A percentile compares a stretch with the other conserved stretches of the same genome.
Evolutionary conservation across 2,797 vertebrate species (phyloP).

Genomic region (Xyrichtys novacula): DNA sequence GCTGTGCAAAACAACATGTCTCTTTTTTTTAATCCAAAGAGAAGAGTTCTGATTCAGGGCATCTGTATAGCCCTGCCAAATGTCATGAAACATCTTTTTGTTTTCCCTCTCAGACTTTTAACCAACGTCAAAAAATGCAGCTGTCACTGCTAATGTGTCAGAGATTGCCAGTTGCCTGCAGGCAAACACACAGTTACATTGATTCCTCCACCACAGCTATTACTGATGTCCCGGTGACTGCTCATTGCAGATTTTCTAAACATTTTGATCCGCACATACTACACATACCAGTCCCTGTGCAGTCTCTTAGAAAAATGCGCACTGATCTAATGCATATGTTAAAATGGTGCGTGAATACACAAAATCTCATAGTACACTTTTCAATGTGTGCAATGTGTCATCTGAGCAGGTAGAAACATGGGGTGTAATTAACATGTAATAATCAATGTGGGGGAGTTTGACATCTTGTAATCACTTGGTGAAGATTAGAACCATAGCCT

Average conservation of each 20-base stretch:
- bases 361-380: slow-evolving; percentile 17
- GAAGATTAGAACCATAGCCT: slow-evolving; percentile 96
- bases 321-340: not conserved
- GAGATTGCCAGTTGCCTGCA: not conserved
- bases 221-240: not conserved
- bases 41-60: too few relatives aligned
- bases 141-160: not conserved
- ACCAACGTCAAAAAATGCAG: not conserved
- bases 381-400: slow-evolving; percentile 66
- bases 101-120: not conserved
- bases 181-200: slow-evolving; percentile 6
- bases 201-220: not conserved
- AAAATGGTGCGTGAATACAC: not conserved
- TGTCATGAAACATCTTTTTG: not conserved
- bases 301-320: not conserved
- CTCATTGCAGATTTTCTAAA: not conserved
- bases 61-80: too few relatives aligned
- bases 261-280: not conserved
- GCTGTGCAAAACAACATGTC: too few relatives aligned
- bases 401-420: slow-evolving; percentile 94
- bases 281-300: not conserved
- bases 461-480: slow-evolving; percentile 99
- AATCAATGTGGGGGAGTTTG: slow-evolving; percentile 92
- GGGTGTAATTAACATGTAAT: slow-evolving; percentile 99
- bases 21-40: too few relatives aligned